A percentile compares a stretch with the other conserved stretches of the same genome.
Conservation (phyloP, 2,797 vertebrate genomes). For the Dallia pectoralis region DNA sequence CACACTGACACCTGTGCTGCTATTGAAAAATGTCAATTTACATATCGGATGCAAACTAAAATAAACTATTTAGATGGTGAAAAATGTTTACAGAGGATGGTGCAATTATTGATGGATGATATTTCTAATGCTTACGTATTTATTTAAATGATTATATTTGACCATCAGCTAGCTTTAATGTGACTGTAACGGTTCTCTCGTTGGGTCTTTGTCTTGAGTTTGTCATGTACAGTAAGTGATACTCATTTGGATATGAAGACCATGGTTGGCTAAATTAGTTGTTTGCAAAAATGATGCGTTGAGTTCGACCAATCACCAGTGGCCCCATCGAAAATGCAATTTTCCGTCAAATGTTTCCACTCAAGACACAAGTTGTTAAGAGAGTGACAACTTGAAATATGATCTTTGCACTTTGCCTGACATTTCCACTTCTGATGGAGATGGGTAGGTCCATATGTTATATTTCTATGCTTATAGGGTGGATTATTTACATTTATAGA, state of each 20-base stretch:
- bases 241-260: neutral
- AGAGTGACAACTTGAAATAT: conserved; percentile 28
- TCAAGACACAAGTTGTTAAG: neutral
- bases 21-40: no score
- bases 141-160: no score
- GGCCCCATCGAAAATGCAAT: conserved; percentile 8
- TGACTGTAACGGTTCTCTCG: no score
- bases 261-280: conserved; percentile 6
- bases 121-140: no score
- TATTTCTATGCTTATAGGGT: neutral
- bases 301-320: conserved; percentile 24
- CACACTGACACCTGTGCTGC: no score
- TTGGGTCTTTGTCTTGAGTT: no score
- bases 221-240: no score
- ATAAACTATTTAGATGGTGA: no score
- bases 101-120: no score
- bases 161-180: no score
- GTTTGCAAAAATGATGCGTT: conserved; percentile 1
- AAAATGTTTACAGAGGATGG: no score
- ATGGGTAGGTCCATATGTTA: conserved; percentile 29
- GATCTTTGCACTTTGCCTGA: conserved; percentile 11
- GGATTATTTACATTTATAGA: neutral
- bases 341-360: conserved; percentile 15
- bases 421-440: conserved; percentile 18
- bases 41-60: no score